Evolutionary conservation across 2,113 vertebrate species (phyloP).

Genomic region (Columbina picui): DNA sequence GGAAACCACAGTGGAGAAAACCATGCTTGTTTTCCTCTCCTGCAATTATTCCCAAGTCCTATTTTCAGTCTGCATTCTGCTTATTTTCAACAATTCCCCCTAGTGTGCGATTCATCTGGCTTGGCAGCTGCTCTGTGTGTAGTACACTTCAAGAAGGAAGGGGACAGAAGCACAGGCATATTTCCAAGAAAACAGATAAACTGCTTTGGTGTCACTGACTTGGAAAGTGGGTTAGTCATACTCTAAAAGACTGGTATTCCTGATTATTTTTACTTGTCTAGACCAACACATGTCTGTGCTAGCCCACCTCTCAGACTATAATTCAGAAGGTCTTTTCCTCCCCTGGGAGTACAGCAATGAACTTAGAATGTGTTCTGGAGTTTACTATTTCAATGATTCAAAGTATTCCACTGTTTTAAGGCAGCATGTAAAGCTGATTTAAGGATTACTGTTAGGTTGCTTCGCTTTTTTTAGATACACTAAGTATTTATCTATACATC

Average conservation of each 20-base stretch:
- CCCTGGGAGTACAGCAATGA: background rate
- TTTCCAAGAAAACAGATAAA: slow-evolving; percentile 65
- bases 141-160: slow-evolving; percentile 37
- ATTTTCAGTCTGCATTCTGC: slow-evolving; percentile 6
- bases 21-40: background rate
- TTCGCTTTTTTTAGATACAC: slow-evolving; percentile 46
- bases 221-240: slow-evolving; percentile 28
- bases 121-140: slow-evolving; percentile 16
- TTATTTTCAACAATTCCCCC: slow-evolving; percentile 40
- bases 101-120: background rate
- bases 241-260: background rate
- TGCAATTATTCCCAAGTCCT: background rate
- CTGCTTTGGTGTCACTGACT: slow-evolving; percentile 28
- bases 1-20: background rate
- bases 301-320: background rate
- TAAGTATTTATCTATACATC: slow-evolving; percentile 45
- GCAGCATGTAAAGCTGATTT: slow-evolving; percentile 49
- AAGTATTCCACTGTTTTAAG: background rate
- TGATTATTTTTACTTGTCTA: background rate
- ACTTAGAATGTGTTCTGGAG: background rate
- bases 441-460: slow-evolving; percentile 33
- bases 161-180: slow-evolving; percentile 27
- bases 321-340: background rate
- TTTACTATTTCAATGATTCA: background rate
- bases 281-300: background rate